Evolutionary conservation across 2,888 invertebrate species (phyloP), one percentile per base, ranked within the genome.

Genomic region (Epinotia nisella): DNA sequence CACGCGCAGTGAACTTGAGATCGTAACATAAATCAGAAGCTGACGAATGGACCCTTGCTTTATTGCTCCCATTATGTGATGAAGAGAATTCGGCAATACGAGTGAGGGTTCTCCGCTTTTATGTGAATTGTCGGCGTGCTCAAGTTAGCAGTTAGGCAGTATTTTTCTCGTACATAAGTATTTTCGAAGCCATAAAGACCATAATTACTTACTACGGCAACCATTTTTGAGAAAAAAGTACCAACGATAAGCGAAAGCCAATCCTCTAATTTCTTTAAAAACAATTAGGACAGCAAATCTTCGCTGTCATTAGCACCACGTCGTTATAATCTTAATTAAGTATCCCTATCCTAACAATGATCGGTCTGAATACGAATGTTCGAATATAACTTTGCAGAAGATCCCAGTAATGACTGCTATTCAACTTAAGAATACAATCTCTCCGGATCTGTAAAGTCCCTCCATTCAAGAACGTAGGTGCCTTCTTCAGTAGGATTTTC

Each of bases 321-420:
- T 72, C 71, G 59, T 73, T 69, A 69, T 73, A 73, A 69, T 73
- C 69, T 69, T 73, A 73, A 73, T 73, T 73, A 69, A 69, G 69
- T 73, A 64, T 62, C 62, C 62, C 24, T 49, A 49, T 60, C 53
- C 74, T 53, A 74, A 74, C 74, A 74, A 74, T 61, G 70, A 74
- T 74, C 60, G 65, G 64, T 17, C 68, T 74, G 70, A 75, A 72
- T 60, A 56, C 60, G 58, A 9, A 39, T 71, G 67, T 72, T 75
- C 71, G 76, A 76, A 76, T 78, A 78, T 76, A 84, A 83, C 80
- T 82, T 76, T 76, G 74, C 74, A 82, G 82, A 80, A 77, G 81
- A 81, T 83, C 80, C 83, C 81, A 81, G 84, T 87, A 91, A 91
- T 89, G 90, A 89, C 84, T 84, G 79, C 85, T 80, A 89, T 90